Evolutionary conservation across 1,140 invertebrate species (phyloP).

Genomic region (Fopius arisanus): DNA sequence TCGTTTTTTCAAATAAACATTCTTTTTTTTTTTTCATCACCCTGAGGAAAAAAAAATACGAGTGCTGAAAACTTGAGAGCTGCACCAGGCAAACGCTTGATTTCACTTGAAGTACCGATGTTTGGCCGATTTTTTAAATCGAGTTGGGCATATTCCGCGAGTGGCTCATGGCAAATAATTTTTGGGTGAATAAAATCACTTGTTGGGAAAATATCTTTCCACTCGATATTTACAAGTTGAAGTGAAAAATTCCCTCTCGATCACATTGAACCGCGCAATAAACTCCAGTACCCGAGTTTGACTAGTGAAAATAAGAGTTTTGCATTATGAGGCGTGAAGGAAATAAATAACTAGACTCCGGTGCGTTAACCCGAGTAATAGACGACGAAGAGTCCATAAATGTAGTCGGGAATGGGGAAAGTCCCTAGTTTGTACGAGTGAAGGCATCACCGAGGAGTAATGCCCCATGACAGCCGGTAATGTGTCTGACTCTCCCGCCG

Average conservation of each 20-base stretch:
- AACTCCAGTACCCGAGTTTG: not conserved
- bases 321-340: slow-evolving; percentile 29
- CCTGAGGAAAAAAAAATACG: not conserved
- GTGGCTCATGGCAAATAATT: no score
- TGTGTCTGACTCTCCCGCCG: slow-evolving; percentile 18
- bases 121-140: no score
- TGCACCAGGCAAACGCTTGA: not conserved
- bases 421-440: not conserved
- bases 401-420: slow-evolving; percentile 6
- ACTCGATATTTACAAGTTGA: not conserved
- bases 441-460: slow-evolving; percentile 19
- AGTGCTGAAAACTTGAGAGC: not conserved
- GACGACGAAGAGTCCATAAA: slow-evolving; percentile 3
- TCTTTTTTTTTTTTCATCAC: not conserved
- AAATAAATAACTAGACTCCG: slow-evolving; percentile 27
- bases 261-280: not conserved
- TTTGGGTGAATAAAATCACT: no score
- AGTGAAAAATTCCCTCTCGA: not conserved
- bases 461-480: slow-evolving; percentile 30
- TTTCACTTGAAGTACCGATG: no score
- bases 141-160: no score
- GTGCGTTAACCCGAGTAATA: slow-evolving; percentile 32
- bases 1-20: not conserved
- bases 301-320: not conserved
- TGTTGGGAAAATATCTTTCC: no score